phyloP scores from a whole-genome alignment of 35 echinoderm and acorn worm species.

The Ptychodera flava region DNA sequence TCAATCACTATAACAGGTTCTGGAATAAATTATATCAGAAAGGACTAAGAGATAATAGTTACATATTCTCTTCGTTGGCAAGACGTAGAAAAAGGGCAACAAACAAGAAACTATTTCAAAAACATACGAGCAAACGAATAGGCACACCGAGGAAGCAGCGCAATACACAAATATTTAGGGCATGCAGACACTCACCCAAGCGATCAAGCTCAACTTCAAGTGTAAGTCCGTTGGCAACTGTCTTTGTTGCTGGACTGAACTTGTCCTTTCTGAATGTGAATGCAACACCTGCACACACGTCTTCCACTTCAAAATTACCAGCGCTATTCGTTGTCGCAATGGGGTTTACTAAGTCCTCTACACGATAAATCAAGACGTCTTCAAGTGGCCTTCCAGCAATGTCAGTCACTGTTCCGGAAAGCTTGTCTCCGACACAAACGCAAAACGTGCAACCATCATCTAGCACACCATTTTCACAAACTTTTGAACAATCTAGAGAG shows the following conservation, averaged over 20 bases:
- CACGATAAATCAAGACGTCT: background rate
- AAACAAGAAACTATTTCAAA: too few species aligned
- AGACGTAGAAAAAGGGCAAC: too few species aligned
- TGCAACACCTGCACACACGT: background rate
- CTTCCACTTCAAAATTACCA: background rate
- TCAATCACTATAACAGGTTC: background rate
- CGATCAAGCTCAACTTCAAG: too few species aligned
- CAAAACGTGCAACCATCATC: background rate
- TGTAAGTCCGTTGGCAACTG: too few species aligned
- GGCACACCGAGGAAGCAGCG: too few species aligned
- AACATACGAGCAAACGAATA: too few species aligned
- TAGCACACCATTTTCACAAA: background rate
- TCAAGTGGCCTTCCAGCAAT: background rate
- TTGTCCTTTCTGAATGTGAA: background rate
- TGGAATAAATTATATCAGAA: too few species aligned
- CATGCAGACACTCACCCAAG: too few species aligned
- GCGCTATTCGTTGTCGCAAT: background rate
- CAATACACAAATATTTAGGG: too few species aligned
- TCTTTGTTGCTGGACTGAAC: too few species aligned
- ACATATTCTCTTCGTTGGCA: too few species aligned
- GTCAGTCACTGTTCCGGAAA: background rate
- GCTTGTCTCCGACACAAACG: background rate
- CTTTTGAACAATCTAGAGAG: constrained; percentile 1
- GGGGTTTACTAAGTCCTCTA: background rate
- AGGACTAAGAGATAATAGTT: too few species aligned